Evolutionary conservation across 2,797 vertebrate genomes (phyloP).

Genomic region (Lagodon rhomboides): DNA sequence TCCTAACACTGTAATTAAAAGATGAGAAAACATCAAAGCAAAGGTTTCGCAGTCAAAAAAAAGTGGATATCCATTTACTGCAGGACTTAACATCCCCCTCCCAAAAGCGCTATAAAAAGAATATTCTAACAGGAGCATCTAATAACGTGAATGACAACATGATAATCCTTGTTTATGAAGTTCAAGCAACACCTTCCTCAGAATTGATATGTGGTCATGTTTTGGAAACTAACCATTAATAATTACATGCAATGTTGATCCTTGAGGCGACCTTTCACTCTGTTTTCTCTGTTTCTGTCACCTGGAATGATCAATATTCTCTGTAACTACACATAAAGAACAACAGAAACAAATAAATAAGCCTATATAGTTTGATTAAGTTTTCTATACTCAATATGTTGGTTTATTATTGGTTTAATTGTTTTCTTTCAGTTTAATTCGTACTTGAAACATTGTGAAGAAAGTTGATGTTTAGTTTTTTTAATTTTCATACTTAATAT

Average conservation of each 20-base stretch:
- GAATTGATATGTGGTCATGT: slow-evolving; percentile 5
- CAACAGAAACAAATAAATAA: background rate
- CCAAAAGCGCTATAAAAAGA: slow-evolving; percentile 7
- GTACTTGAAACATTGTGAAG: no score
- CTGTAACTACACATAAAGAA: background rate
- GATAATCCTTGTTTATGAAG: slow-evolving; percentile 13
- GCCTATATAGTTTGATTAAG: no score
- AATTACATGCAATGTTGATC: background rate
- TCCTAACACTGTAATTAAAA: no score
- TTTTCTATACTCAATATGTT: no score
- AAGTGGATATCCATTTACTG: slow-evolving; percentile 52
- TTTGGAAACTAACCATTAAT: slow-evolving; percentile 9
- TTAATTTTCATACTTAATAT: no score
- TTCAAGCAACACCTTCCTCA: background rate
- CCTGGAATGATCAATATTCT: background rate
- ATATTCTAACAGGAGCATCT: slow-evolving; percentile 2
- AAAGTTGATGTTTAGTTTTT: no score
- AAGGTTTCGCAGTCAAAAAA: slow-evolving; percentile 41
- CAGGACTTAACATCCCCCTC: background rate
- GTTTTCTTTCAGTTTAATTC: no score
- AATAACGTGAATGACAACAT: slow-evolving; percentile 22
- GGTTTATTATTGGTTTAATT: no score
- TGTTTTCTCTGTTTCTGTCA: background rate
- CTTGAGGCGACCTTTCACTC: background rate
- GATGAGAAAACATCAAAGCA: slow-evolving; percentile 74